Conservation (phyloP, 2,888 invertebrate species). For the Cantharis nigra region DNA sequence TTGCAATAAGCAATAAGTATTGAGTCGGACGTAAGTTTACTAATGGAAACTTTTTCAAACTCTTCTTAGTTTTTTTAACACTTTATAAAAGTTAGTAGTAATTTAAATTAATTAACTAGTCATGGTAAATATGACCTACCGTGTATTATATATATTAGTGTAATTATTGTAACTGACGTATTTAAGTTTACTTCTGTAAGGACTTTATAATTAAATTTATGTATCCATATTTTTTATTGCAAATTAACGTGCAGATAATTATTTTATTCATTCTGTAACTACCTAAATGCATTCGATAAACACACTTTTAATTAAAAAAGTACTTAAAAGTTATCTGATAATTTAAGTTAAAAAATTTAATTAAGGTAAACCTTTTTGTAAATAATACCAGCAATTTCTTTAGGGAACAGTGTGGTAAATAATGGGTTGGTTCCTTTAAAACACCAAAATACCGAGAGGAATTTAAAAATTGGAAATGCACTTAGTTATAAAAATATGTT, state of each 20-base stretch:
- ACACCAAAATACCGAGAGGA: not conserved
- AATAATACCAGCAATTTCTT: not conserved
- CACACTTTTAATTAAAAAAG: not conserved
- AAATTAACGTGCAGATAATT: not conserved
- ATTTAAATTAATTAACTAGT: too few relatives aligned
- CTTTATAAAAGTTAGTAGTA: too few relatives aligned
- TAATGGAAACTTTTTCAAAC: too few relatives aligned
- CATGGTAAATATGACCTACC: too few relatives aligned
- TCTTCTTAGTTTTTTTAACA: too few relatives aligned
- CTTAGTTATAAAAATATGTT: not conserved
- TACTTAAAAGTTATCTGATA: not conserved
- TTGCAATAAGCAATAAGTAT: too few relatives aligned
- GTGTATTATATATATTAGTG: too few relatives aligned
- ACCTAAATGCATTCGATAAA: not conserved
- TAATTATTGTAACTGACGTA: too few relatives aligned
- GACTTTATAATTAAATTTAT: not conserved
- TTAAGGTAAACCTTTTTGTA: not conserved
- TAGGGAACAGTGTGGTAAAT: not conserved
- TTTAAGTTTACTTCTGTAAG: not conserved
- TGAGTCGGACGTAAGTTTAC: too few relatives aligned
- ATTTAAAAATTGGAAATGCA: not conserved
- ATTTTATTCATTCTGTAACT: not conserved
- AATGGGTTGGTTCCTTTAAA: not conserved
- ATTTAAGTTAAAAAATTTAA: not conserved
- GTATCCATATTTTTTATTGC: not conserved